Evolutionary conservation across 2,797 vertebrate genomes (phyloP), one percentile per base, ranked within the genome.

Genomic region (Neosalanx taihuensis): DNA sequence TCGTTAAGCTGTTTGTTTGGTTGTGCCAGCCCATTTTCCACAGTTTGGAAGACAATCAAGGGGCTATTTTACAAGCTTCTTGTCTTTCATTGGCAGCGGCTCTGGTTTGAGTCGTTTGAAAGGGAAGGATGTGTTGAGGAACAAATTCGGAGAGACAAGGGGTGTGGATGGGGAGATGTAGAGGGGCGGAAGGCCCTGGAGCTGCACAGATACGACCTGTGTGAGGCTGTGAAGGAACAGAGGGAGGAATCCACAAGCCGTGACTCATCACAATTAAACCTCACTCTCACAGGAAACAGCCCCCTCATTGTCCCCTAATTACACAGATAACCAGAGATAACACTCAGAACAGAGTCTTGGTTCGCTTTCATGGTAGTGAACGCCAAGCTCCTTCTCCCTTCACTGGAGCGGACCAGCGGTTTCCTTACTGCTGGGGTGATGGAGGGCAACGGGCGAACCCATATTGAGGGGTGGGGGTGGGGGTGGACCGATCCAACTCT

Each of bases 1-100:
- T 83, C 79, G 77, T 59, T 0, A 15, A 59, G 59, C 68, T 87
- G 85, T 89, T 88, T 90, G 85, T 90, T 85, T 87, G 78, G 73
- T 81, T 85, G 86, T 85, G 88, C 77, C 69, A 79, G 74, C 64
- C 69, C 63, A 79, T 79, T 83, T 71, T 75, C 70, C 10, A 23
- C 0, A 70, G 81, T 78, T 73, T 75, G 57, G 63, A 71, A 70
- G 77, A 66, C 74, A 68, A 46, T 64, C 66, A 20, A 1, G 31
- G 31, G 41, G 71, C 57, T 13, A 83, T 85, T 87, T 80, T 81
- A 62, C 61, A 77, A 73, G 82, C 72, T 81, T 79, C 72, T 73
- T 49, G 1, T 1, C 4, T 46, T 66, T 77, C 69, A 59, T 88
- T 86, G 86, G 76, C 85, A 83, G 83, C 72, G 41, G 67, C 81